Conservation (phyloP, 2,113 vertebrate species). For the Cyanoramphus novaezelandiae region DNA sequence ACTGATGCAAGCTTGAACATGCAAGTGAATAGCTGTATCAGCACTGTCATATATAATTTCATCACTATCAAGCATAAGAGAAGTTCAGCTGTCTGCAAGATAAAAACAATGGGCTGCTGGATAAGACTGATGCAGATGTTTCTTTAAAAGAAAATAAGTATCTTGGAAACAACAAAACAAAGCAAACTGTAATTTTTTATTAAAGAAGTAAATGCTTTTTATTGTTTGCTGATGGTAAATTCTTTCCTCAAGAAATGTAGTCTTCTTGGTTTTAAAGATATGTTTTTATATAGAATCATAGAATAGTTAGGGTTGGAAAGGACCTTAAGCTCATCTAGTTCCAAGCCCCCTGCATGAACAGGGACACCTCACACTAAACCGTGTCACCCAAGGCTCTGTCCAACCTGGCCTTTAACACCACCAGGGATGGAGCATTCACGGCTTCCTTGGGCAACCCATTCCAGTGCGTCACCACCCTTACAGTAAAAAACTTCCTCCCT, state of each 20-base stretch:
- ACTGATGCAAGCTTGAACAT: slow-evolving; percentile 62
- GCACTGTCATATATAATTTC: slow-evolving; percentile 60
- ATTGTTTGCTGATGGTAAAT: slow-evolving; percentile 19
- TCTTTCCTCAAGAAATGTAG: slow-evolving; percentile 5
- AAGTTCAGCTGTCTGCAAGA: slow-evolving; percentile 55
- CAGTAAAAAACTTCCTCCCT: no score
- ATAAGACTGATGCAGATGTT: slow-evolving; percentile 62
- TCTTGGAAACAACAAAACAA: slow-evolving; percentile 35
- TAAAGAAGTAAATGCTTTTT: slow-evolving; percentile 30
- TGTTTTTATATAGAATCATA: not conserved
- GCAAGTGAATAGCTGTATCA: slow-evolving; percentile 47
- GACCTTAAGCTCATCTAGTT: no score
- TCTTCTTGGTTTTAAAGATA: slow-evolving; percentile 19
- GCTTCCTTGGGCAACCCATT: no score
- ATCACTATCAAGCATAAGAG: slow-evolving; percentile 30
- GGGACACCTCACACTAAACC: no score
- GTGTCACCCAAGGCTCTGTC: no score
- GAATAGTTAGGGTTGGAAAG: no score
- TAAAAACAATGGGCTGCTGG: slow-evolving; percentile 22
- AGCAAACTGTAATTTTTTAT: slow-evolving; percentile 39
- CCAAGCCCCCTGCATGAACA: no score
- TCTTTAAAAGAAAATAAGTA: slow-evolving; percentile 65
- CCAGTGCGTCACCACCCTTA: no score
- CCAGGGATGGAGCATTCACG: no score
- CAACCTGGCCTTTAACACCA: no score